These are phyloP conservation scores for Haliclona indistincta DNA, from an alignment of 37 sponge, comb jelly and placozoan species.

Conservation along the genomic window DNA sequence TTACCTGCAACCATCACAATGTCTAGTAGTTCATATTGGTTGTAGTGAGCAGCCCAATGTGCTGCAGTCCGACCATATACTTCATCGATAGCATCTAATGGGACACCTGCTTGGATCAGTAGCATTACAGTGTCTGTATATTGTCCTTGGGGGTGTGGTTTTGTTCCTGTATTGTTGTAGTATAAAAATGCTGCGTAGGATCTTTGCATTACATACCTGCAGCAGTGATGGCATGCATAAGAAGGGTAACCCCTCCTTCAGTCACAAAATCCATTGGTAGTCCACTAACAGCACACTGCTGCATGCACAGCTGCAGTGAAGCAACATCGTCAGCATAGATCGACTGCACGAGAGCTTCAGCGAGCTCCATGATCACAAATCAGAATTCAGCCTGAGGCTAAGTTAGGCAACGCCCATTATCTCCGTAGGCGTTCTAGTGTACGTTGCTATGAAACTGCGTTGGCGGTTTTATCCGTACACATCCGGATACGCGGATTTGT, in stretches of 20 bases:
- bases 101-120: constrained; percentile 43
- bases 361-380: too few species aligned
- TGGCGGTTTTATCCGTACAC: background rate
- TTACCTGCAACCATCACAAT: constrained; percentile 66
- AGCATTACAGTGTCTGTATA: constrained; percentile 38
- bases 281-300: background rate
- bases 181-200: background rate
- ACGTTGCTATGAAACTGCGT: background rate
- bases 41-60: constrained; percentile 79
- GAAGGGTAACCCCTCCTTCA: constrained; percentile 60
- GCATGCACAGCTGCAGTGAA: background rate
- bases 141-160: constrained; percentile 21
- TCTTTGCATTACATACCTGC: constrained; percentile 35
- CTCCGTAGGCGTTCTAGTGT: background rate
- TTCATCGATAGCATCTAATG: constrained; percentile 44
- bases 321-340: constrained; percentile 18
- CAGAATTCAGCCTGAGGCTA: too few species aligned
- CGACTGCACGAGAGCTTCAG: constrained; percentile 6
- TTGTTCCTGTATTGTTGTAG: background rate
- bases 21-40: constrained; percentile 56
- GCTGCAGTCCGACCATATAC: constrained; percentile 74
- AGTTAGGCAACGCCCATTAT: too few species aligned
- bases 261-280: constrained; percentile 41
- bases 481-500: constrained; percentile 13
- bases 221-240: constrained; percentile 64